Base-by-base conservation (phyloP, 2,113 vertebrate species). In the Galbula dea region DNA sequence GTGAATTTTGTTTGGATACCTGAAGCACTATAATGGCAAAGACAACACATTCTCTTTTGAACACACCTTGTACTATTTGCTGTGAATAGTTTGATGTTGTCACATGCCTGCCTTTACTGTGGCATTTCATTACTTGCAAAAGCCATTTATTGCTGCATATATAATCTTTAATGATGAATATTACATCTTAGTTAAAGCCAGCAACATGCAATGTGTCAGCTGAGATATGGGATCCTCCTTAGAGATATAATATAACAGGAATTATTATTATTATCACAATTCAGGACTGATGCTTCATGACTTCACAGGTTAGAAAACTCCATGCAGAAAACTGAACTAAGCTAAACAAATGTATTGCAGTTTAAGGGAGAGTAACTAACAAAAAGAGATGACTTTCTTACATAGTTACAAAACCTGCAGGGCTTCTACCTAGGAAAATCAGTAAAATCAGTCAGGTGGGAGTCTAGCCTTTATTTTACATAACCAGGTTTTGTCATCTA, bases 381-480 rank as follows among this genome's bases (percentile, higher is more conserved):
- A 84, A 52, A 61, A 77, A 36, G 7, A 37, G 76, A 48, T 10
- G n/a, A 3, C 79, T 80, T 15, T 15, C 13, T 32, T 45, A 69
- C 39, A 55, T 9, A 51, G 16, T 89, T 34, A 63, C 27, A 65
- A 15, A 79, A 62, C 6, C 23, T 57, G 27, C 17, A 51, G 36
- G 69, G n/a, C 52, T 87, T 81, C 65, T 81, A 37, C 13, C 37
- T 68, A 43, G 32, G 15, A 73, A 88, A 85, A 81, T 63, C 55
- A 52, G 52, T 66, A 73, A 88, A 85, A 81, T 63, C 55, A 52
- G 52, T 66, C 82, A 59, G 20, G 52, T 45, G 43, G 34, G 32
- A 69, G 43, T 48, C 45, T 82, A 73, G 86, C 76, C 57, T 92
- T 93, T 86, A 39, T 93, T 92, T 92, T 79, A 90, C 65, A 94